Percentiles rank a stretch among this genome's conserved stretches.
Conservation (phyloP, 2,113 vertebrate species). For the Choloepus hoffmanni region DNA sequence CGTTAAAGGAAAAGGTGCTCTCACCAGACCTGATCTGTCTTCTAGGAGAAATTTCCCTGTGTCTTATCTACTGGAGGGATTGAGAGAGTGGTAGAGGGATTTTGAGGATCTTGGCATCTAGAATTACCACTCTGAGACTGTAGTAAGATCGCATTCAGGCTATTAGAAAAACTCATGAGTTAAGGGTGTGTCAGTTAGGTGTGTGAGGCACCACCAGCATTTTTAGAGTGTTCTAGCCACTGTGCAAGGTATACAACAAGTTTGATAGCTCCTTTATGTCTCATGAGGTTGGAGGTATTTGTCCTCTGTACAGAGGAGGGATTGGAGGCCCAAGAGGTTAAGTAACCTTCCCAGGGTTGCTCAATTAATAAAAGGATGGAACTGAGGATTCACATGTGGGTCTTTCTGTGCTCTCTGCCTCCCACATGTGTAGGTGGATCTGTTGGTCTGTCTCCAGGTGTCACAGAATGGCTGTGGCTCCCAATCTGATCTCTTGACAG, state of each 20-base stretch:
- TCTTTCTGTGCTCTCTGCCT: not conserved
- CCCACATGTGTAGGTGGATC: not conserved
- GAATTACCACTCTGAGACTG: not conserved
- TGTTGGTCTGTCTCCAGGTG: not conserved
- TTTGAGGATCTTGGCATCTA: not conserved
- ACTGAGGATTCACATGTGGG: not conserved
- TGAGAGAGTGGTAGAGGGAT: not conserved
- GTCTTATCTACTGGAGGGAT: not conserved
- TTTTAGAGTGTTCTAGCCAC: not conserved
- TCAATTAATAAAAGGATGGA: not conserved
- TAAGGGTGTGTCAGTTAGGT: not conserved
- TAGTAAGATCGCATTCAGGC: not conserved
- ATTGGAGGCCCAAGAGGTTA: conserved; percentile 5
- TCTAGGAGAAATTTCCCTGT: not conserved
- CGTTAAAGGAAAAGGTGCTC: not conserved
- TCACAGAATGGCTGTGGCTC: not conserved
- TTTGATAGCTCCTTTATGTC: fast-evolving
- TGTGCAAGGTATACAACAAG: not conserved
- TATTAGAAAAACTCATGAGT: not conserved
- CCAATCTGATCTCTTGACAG: not conserved
- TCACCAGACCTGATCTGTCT: not conserved
- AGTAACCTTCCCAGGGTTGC: not conserved
- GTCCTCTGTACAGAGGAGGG: not conserved
- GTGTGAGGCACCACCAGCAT: fast-evolving
- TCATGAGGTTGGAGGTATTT: not conserved